Conservation (phyloP, 2,797 vertebrate species). For the Gobionotothen gibberifrons region DNA sequence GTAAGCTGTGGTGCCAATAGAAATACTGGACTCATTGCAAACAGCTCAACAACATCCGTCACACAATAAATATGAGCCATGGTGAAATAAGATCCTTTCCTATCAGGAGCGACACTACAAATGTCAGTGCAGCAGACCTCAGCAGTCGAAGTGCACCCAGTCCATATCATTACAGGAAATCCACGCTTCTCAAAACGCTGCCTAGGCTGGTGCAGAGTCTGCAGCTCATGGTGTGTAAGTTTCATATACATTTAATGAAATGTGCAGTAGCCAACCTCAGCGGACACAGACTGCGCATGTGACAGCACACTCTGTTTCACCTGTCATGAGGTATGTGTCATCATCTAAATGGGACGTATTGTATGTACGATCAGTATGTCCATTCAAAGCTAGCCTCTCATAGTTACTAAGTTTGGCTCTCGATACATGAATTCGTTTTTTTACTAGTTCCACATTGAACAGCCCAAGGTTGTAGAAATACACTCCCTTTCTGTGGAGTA, state of each 20-base stretch:
- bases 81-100: slow-evolving; percentile 23
- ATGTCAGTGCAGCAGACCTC: slow-evolving; percentile 33
- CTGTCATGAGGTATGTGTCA: slow-evolving; percentile 27
- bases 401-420: slow-evolving; percentile 3
- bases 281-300: background rate
- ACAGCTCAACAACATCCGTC: slow-evolving; percentile 4
- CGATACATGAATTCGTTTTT: slow-evolving; percentile 9
- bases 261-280: background rate
- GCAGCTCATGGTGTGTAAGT: slow-evolving; percentile 2
- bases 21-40: slow-evolving; percentile 17
- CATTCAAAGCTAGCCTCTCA: slow-evolving; percentile 15
- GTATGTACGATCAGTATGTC: background rate
- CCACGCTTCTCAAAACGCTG: background rate
- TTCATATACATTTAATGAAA: slow-evolving; percentile 20
- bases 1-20: slow-evolving; percentile 31
- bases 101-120: slow-evolving; percentile 38
- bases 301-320: slow-evolving; percentile 20
- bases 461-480: slow-evolving; percentile 28
- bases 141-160: slow-evolving; percentile 4
- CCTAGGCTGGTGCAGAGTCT: slow-evolving; percentile 15
- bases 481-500: slow-evolving; percentile 12
- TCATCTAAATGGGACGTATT: slow-evolving; percentile 12
- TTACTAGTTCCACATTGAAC: slow-evolving; percentile 3
- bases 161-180: slow-evolving; percentile 30
- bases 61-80: slow-evolving; percentile 24